phyloP scores from a whole-genome alignment of 2,888 invertebrate genomes.

The Caenorhabditis doughertyi region DNA sequence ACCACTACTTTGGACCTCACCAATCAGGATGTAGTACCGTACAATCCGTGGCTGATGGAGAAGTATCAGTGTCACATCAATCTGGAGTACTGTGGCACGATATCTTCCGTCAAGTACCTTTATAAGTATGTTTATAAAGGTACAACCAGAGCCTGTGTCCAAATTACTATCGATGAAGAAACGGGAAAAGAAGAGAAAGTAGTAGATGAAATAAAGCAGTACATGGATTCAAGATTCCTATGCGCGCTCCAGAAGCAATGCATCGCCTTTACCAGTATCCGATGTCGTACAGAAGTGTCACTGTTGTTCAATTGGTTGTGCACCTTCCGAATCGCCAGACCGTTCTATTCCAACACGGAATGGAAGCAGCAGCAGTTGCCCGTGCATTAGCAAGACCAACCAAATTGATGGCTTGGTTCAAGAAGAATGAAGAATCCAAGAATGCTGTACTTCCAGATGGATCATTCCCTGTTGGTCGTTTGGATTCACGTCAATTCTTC shows the following conservation, averaged over 20 bases:
- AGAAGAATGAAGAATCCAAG: constrained; percentile 4
- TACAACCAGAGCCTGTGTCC: too few species aligned
- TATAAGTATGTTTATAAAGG: too few species aligned
- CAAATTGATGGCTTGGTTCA: constrained; percentile 19
- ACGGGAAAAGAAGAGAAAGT: too few species aligned
- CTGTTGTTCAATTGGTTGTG: constrained; percentile 38
- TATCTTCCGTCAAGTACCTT: constrained; percentile 67
- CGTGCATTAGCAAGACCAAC: neutral
- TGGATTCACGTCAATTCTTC: neutral
- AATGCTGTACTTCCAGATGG: neutral
- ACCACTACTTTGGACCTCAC: too few species aligned
- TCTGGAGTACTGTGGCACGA: constrained; percentile 78
- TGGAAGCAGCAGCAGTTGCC: constrained; percentile 1
- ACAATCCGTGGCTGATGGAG: constrained; percentile 76
- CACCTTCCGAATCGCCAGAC: constrained; percentile 64
- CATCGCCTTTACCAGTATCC: constrained; percentile 62
- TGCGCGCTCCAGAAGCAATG: constrained; percentile 65
- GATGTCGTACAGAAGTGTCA: constrained; percentile 7
- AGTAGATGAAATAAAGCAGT: constrained; percentile 59
- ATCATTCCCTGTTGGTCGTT: neutral
- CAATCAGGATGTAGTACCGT: constrained; percentile 83
- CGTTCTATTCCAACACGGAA: constrained; percentile 28
- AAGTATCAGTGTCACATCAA: constrained; percentile 75
- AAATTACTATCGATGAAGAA: too few species aligned
- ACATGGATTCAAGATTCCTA: constrained; percentile 61